Conservation (phyloP, 37 sponge, comb jelly and placozoan genomes). For the Aplysina aerophoba region DNA sequence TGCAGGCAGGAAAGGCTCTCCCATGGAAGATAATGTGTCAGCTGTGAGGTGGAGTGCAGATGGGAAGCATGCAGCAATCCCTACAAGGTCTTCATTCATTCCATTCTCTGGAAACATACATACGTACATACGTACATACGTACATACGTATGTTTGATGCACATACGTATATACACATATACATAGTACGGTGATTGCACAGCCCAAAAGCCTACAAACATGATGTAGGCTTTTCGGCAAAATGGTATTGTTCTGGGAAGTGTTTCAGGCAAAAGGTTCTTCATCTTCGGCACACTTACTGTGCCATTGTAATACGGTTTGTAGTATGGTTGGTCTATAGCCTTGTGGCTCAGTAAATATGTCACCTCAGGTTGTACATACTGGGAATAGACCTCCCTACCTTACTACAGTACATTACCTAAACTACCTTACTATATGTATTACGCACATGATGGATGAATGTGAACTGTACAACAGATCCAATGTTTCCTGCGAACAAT, state of each 20-base stretch:
- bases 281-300: too few species aligned
- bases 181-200: not conserved
- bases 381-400: too few species aligned
- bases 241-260: not conserved
- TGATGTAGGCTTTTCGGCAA: not conserved
- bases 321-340: not conserved
- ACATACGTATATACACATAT: not conserved
- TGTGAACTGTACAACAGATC: too few species aligned
- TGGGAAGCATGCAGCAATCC: too few species aligned
- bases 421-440: too few species aligned
- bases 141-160: not conserved
- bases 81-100: not conserved
- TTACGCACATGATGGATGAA: too few species aligned
- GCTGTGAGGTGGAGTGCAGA: not conserved
- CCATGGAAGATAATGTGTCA: slow-evolving; percentile 66
- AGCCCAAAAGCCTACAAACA: not conserved
- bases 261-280: not conserved
- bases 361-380: too few species aligned
- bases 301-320: too few species aligned
- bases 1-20: slow-evolving; percentile 50
- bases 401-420: too few species aligned
- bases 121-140: not conserved
- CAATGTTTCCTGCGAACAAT: too few species aligned
- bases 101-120: not conserved
- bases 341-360: too few species aligned